Evolutionary conservation across 2,888 invertebrate species (phyloP), one percentile per base, ranked within the genome.

Genomic region (Diaperis boleti): DNA sequence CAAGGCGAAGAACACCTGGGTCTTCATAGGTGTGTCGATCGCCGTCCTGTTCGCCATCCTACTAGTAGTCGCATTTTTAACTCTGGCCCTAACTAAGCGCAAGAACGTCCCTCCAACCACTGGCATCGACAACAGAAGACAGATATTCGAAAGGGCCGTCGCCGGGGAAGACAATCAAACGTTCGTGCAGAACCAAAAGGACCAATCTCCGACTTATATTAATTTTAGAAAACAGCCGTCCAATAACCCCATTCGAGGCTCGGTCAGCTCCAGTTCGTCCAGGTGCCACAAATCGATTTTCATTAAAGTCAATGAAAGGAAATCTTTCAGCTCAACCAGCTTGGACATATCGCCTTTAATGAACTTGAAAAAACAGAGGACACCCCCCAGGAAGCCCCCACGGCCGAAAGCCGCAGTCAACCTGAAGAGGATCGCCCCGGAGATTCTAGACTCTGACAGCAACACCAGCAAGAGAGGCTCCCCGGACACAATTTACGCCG

Each of bases 11-110:
- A 85, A 85, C 67, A 84, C 84, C 0, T 91, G 90, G 90, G 82
- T 90, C 0, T 81, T 91, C 55, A 85, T 87, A 0, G 86, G 88
- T 0, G 87, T 88, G 0, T 86, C 87, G 1, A 82, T 87, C 13
- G 84, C 86, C 2, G 88, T 87, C 0, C 76, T 89, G 2, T 77
- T 89, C 1, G 76, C 90, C 3, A 73, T 90, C 7, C 77, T 88
- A 8, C 81, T 88, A n/a, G 71, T 88, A 26, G 70, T 87, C 14
- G 84, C 83, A 1, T 78, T 88, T 31, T 59, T 83, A 1, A 84
- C 86, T 77, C 83, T 79, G 37, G 82, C 74, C 59, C 83, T 85
- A 47, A 85, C 78, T 76, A 78, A 87, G 69, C 79, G 83, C 10
- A 85, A 84, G 59, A 83, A 84, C 45, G 67, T 67, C 39, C 69